Evolutionary conservation across 2,113 vertebrate species (phyloP).

Genomic region (Chroicocephalus ridibundus): DNA sequence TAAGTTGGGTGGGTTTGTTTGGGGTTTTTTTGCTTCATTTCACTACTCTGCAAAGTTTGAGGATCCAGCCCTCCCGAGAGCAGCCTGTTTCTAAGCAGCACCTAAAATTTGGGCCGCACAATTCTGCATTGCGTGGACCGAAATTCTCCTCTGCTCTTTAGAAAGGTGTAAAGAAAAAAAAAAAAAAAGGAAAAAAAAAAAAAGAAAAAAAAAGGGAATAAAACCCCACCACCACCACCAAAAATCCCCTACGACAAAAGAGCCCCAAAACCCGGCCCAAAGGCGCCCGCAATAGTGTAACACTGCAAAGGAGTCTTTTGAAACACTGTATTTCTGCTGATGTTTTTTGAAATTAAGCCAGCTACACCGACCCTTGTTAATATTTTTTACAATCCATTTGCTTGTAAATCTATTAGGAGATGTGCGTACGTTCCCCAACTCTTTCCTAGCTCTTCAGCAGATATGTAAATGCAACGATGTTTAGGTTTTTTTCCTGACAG

Average conservation of each 20-base stretch:
- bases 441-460: constrained; percentile 38
- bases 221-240: neutral
- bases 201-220: neutral
- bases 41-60: constrained; percentile 34
- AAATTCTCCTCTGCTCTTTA: neutral
- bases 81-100: constrained; percentile 2
- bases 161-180: neutral
- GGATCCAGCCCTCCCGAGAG: neutral
- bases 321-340: constrained; percentile 57
- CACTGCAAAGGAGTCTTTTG: constrained; percentile 21
- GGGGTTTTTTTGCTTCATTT: neutral
- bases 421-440: constrained; percentile 34
- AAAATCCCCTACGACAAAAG: neutral
- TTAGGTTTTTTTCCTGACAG: constrained; percentile 61
- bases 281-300: neutral
- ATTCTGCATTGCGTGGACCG: neutral
- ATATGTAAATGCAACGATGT: constrained; percentile 13
- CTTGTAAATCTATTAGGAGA: constrained; percentile 44
- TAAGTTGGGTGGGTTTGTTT: neutral
- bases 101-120: neutral
- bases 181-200: neutral
- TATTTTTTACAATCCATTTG: constrained; percentile 64
- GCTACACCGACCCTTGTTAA: constrained; percentile 47
- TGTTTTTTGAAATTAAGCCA: constrained; percentile 67
- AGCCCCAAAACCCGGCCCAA: neutral